Percentiles rank a stretch among this genome's conserved stretches.
phyloP scores from a whole-genome alignment of 2,888 invertebrate species.

The Leucophora obtusa region DNA sequence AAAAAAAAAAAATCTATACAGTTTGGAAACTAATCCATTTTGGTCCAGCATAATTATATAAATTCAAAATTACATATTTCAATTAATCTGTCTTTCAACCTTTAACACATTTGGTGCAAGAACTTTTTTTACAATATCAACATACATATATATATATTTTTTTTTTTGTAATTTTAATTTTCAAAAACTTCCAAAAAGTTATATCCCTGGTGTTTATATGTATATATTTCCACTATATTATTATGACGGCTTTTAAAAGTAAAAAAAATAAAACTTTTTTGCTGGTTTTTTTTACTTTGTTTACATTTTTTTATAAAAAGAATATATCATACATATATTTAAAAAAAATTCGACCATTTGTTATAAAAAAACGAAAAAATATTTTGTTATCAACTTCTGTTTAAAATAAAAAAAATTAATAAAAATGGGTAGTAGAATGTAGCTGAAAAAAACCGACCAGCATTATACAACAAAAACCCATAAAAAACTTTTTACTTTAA shows the following conservation, averaged over 20 bases:
- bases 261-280: slow-evolving; percentile 49
- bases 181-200: no score
- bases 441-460: slow-evolving; percentile 26
- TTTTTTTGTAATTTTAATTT: no score
- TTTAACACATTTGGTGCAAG: no score
- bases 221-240: slow-evolving; percentile 47
- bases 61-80: no score
- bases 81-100: no score
- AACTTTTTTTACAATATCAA: no score
- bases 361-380: slow-evolving; percentile 31
- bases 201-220: no score
- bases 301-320: slow-evolving; percentile 29
- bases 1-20: no score
- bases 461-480: slow-evolving; percentile 30
- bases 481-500: slow-evolving; percentile 59
- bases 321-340: slow-evolving; percentile 39
- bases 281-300: slow-evolving; percentile 27
- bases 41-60: no score
- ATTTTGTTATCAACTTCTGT: slow-evolving; percentile 42
- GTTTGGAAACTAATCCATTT: no score
- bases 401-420: slow-evolving; percentile 14
- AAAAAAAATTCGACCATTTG: slow-evolving; percentile 54
- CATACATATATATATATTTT: no score
- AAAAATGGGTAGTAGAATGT: slow-evolving; percentile 1
- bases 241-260: slow-evolving; percentile 57